Conservation (phyloP, 2,113 vertebrate genomes). For the Brachirus orientalis region DNA sequence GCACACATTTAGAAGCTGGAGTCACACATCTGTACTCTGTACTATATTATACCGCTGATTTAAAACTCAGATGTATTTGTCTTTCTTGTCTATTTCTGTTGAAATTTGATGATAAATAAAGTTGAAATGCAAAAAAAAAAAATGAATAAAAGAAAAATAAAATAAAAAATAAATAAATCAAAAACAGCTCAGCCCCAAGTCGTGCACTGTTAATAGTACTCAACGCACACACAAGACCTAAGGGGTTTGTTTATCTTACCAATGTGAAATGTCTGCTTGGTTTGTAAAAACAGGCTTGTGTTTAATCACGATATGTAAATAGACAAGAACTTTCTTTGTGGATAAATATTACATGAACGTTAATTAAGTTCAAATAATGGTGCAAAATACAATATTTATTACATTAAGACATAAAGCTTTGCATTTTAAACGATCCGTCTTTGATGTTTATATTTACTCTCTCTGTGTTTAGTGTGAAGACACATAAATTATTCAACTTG, state of each 20-base stretch:
- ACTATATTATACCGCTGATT: constrained; percentile 5
- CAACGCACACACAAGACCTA: constrained; percentile 23
- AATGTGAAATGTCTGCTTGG: constrained; percentile 47
- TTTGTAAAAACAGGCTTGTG: constrained; percentile 60
- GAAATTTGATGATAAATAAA: constrained; percentile 14
- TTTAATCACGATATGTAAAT: constrained; percentile 81
- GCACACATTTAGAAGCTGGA: too few species aligned
- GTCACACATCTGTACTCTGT: too few species aligned
- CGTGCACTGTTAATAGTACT: constrained; percentile 27
- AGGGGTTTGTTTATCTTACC: constrained; percentile 43
- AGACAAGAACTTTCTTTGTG: constrained; percentile 73
- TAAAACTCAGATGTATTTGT: too few species aligned
- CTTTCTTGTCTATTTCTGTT: too few species aligned
- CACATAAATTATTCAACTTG: constrained; percentile 80
- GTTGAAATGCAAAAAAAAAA: too few species aligned
- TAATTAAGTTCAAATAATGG: constrained; percentile 84
- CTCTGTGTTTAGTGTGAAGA: constrained; percentile 68
- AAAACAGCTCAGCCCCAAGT: constrained; percentile 9
- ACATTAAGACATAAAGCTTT: constrained; percentile 73
- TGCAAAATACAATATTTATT: constrained; percentile 82
- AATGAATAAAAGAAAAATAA: too few species aligned
- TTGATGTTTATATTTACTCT: constrained; percentile 85
- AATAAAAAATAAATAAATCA: too few species aligned
- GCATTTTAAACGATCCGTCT: constrained; percentile 74
- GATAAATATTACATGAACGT: constrained; percentile 83